Evolutionary conservation across 2,888 invertebrate genomes (phyloP).

Genomic region (Azorinus chamasolen): DNA sequence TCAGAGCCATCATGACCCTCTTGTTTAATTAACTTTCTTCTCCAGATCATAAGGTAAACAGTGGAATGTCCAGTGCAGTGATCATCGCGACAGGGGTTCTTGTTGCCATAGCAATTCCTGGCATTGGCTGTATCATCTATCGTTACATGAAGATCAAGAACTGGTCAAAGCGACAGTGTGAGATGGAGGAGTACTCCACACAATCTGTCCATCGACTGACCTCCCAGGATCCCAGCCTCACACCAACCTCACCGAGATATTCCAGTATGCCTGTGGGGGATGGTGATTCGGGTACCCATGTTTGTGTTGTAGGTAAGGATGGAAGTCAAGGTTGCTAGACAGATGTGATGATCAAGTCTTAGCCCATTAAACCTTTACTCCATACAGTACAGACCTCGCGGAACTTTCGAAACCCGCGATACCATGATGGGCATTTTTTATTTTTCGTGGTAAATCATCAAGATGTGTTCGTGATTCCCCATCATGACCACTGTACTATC

Average conservation of each 20-base stretch:
- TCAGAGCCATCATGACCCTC: too few relatives aligned
- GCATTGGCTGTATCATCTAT: conserved; percentile 43
- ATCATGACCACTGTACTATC: too few relatives aligned
- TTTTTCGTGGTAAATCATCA: too few relatives aligned
- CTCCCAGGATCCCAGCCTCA: conserved; percentile 10
- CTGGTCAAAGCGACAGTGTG: conserved; percentile 52
- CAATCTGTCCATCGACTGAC: conserved; percentile 18
- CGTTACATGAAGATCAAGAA: conserved; percentile 48
- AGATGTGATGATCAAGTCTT: too few relatives aligned
- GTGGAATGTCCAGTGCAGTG: conserved; percentile 48
- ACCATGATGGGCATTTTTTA: too few relatives aligned
- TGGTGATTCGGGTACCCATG: conserved; percentile 34
- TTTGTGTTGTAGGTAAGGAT: conserved; percentile 60
- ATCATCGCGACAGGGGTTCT: conserved; percentile 60
- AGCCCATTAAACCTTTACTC: too few relatives aligned
- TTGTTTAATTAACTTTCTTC: too few relatives aligned
- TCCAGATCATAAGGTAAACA: conserved; percentile 35
- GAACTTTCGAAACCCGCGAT: too few relatives aligned
- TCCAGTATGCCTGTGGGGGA: conserved; percentile 48
- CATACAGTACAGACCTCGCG: too few relatives aligned
- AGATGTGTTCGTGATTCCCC: too few relatives aligned
- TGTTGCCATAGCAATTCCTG: conserved; percentile 42
- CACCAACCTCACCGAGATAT: conserved; percentile 42
- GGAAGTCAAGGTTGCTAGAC: too few relatives aligned
- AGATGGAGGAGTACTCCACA: conserved; percentile 28